Conservation (phyloP, 1,140 invertebrate species). For the Conopomorpha cramerella region DNA sequence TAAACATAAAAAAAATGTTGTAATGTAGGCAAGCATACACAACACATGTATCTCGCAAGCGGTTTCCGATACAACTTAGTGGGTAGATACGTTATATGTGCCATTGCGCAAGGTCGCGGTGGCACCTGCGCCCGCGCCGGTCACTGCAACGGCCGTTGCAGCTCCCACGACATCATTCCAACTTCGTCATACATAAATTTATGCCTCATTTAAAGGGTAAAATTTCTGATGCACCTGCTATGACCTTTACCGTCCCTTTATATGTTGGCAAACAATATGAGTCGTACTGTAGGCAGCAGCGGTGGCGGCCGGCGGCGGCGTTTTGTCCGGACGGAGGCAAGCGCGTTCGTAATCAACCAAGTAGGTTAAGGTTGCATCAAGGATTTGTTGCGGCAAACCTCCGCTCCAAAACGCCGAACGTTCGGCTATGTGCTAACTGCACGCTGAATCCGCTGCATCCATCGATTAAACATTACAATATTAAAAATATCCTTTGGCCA, state of each 20-base stretch:
- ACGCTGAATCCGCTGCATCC: conserved; percentile 49
- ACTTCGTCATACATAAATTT: conserved; percentile 18
- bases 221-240: conserved; percentile 16
- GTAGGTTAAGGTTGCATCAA: conserved; percentile 59
- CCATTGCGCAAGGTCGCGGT: conserved; percentile 35
- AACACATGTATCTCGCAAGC: conserved; percentile 32
- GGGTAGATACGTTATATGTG: conserved; percentile 23
- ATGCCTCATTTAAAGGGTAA: conserved; percentile 13
- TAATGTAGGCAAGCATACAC: conserved; percentile 23
- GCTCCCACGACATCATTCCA: conserved; percentile 19
- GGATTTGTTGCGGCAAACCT: conserved; percentile 59
- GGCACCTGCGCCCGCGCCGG: conserved; percentile 22
- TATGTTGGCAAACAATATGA: conserved; percentile 1
- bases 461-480: conserved; percentile 35
- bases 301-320: conserved; percentile 22
- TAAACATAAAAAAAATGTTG: conserved; percentile 18
- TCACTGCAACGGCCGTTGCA: conserved; percentile 26
- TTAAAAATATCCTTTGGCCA: conserved; percentile 12
- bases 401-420: conserved; percentile 51
- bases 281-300: neutral
- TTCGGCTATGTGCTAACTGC: conserved; percentile 49
- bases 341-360: conserved; percentile 53
- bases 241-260: conserved; percentile 5
- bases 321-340: conserved; percentile 28
- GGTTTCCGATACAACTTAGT: conserved; percentile 25